A percentile compares a stretch with the other conserved stretches of the same genome.
These are phyloP conservation scores for Tetramorium parvispinum DNA, from an alignment of 1,140 invertebrate genomes.

Conservation along the genomic window DNA sequence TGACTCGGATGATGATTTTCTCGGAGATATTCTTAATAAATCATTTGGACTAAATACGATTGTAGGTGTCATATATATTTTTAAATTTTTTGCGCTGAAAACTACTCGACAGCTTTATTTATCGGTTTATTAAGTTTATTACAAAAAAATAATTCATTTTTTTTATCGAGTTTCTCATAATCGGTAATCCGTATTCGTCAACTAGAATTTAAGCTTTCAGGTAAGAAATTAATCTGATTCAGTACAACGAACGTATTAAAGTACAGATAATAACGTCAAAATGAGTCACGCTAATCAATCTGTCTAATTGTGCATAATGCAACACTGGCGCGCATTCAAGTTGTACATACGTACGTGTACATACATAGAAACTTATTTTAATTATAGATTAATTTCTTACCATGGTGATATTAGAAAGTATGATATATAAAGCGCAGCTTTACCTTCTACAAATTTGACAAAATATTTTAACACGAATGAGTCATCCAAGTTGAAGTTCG, in stretches of 20 bases:
- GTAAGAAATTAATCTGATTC: conserved; percentile 75
- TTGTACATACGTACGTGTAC: conserved; percentile 71
- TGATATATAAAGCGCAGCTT: conserved; percentile 57
- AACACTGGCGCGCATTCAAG: not conserved
- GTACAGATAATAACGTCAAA: conserved; percentile 49
- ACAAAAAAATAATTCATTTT: conserved; percentile 47
- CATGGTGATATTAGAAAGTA: conserved; percentile 77
- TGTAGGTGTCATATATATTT: conserved; percentile 7
- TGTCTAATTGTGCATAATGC: conserved; percentile 38
- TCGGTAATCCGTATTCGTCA: conserved; percentile 46
- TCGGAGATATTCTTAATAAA: not conserved
- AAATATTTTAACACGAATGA: conserved; percentile 58
- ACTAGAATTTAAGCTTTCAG: conserved; percentile 69
- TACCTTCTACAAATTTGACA: conserved; percentile 59
- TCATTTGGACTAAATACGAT: not conserved
- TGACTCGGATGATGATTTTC: not conserved
- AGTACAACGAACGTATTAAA: conserved; percentile 73
- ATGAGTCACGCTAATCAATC: conserved; percentile 33
- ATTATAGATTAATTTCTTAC: conserved; percentile 73
- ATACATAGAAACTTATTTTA: conserved; percentile 72
- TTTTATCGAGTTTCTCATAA: conserved; percentile 30
- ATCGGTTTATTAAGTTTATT: conserved; percentile 36
- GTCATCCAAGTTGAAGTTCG: not conserved
- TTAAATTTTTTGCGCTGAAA: not conserved
- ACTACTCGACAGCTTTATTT: conserved; percentile 52